phyloP scores from a whole-genome alignment of 2,888 invertebrate species.

The Crossocerus cetratus region DNA sequence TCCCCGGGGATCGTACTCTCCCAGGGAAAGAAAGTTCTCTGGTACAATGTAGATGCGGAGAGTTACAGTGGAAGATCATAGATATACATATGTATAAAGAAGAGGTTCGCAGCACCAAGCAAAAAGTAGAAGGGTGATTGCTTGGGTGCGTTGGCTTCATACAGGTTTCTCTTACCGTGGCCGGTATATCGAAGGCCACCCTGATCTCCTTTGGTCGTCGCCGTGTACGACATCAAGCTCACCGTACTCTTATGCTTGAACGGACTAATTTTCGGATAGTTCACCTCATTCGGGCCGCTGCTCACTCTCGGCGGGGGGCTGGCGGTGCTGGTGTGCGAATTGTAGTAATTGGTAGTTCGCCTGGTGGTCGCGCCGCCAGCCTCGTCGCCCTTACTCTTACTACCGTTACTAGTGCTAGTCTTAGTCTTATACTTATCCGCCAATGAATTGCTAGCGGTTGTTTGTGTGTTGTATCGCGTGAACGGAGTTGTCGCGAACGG shows the following conservation, averaged over 20 bases:
- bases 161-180: conserved; percentile 72
- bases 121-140: conserved; percentile 10
- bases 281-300: conserved; percentile 66
- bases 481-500: conserved; percentile 54
- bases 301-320: conserved; percentile 60
- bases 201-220: conserved; percentile 66
- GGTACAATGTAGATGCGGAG: no score
- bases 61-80: no score
- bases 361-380: conserved; percentile 53
- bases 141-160: conserved; percentile 22
- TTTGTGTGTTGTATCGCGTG: conserved; percentile 57
- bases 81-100: no score
- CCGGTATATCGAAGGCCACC: conserved; percentile 67
- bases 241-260: conserved; percentile 70
- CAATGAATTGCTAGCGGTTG: conserved; percentile 63
- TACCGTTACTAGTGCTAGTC: conserved; percentile 25
- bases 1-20: no score
- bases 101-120: not conserved
- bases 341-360: conserved; percentile 57
- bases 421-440: conserved; percentile 59
- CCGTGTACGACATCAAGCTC: conserved; percentile 59
- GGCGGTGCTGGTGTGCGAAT: conserved; percentile 53
- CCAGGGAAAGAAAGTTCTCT: no score
- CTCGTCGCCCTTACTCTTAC: conserved; percentile 30
- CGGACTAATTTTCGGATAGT: conserved; percentile 69